Percentiles rank a stretch among this genome's conserved stretches.
Evolutionary conservation across 2,888 invertebrate genomes (phyloP).

Genomic region (Stenolophus ochropezus): DNA sequence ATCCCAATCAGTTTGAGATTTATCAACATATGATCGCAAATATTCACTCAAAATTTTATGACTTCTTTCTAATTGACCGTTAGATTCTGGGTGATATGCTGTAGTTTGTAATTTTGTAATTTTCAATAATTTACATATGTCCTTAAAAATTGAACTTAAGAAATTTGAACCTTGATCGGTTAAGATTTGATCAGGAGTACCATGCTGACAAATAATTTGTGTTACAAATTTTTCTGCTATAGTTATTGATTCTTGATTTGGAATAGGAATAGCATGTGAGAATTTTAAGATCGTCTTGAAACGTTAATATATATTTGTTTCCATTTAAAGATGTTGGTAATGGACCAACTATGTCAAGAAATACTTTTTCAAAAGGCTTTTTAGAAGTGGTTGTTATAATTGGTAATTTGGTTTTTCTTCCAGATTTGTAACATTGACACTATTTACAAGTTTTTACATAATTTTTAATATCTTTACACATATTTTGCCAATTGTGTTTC

Average conservation of each 20-base stretch:
- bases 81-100: conserved; percentile 48
- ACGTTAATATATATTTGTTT: conserved; percentile 66
- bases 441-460: neutral
- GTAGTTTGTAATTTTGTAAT: conserved; percentile 64
- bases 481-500: neutral
- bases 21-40: conserved; percentile 65
- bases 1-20: conserved; percentile 66
- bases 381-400: neutral
- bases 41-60: conserved; percentile 66
- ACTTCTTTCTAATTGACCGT: conserved; percentile 66
- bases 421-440: neutral
- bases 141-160: conserved; percentile 63
- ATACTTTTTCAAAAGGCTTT: conserved; percentile 63
- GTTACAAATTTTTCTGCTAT: conserved; percentile 64
- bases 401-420: neutral
- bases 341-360: conserved; percentile 66
- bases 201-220: conserved; percentile 64
- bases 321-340: conserved; percentile 62
- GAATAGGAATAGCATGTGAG: conserved; percentile 65
- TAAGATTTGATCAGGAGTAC: conserved; percentile 65
- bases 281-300: conserved; percentile 65
- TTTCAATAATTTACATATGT: conserved; percentile 63
- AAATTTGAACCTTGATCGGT: conserved; percentile 66
- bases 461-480: conserved; percentile 4
- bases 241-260: conserved; percentile 64